A percentile compares a stretch with the other conserved stretches of the same genome.
Evolutionary conservation across 2,888 invertebrate genomes (phyloP).

Genomic region (Bursaphelenchus okinawaensis): DNA sequence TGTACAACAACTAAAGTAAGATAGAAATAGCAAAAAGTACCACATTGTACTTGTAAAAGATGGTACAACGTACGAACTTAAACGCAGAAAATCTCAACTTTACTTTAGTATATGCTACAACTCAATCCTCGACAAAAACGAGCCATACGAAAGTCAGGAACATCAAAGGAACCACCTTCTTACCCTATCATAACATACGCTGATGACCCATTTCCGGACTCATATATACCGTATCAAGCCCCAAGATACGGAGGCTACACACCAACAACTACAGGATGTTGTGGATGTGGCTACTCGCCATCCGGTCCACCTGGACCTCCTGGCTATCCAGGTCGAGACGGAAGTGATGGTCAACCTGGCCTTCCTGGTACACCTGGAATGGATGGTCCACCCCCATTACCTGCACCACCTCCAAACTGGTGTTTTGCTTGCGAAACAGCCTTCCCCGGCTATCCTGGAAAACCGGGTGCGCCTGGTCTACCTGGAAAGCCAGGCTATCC

Average conservation of each 20-base stretch:
- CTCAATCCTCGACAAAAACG: background rate
- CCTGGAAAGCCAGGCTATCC: conserved; percentile 1
- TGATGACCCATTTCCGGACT: background rate
- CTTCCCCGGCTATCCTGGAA: conserved; percentile 2
- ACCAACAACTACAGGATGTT: background rate
- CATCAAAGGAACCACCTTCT: background rate
- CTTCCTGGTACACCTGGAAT: background rate
- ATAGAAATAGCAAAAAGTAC: no score
- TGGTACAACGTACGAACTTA: no score
- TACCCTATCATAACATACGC: background rate
- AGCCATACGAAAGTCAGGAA: background rate
- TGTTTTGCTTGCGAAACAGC: background rate
- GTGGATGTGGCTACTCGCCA: background rate
- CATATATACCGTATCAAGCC: background rate
- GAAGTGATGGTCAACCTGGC: background rate
- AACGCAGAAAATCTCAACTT: background rate
- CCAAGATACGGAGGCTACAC: background rate
- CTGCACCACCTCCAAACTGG: background rate
- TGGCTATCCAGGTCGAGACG: background rate
- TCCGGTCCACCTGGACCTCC: conserved; percentile 6
- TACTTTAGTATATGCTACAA: background rate
- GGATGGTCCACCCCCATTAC: background rate
- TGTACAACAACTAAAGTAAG: no score
- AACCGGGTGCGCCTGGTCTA: background rate
- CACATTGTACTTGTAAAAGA: no score